Conservation (phyloP, 2,797 vertebrate species). For the Pogoniulus pusillus region DNA sequence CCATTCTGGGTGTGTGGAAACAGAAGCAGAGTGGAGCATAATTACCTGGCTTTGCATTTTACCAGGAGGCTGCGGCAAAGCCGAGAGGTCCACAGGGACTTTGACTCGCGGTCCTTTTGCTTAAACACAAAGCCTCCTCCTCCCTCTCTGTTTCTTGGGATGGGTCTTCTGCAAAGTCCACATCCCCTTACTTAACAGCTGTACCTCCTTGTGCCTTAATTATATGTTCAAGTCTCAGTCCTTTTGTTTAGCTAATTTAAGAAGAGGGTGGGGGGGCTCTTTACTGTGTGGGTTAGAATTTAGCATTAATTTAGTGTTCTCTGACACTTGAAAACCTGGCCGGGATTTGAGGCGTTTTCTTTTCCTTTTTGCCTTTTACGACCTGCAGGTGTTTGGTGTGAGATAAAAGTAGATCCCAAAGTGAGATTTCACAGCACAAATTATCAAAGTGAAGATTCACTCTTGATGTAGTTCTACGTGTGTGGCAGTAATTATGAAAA, state of each 20-base stretch:
- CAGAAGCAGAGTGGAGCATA: not conserved
- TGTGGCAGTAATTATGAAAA: conserved; percentile 80
- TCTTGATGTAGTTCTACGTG: conserved; percentile 81
- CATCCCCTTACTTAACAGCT: not conserved
- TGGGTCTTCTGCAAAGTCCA: not conserved
- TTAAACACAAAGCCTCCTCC: conserved; percentile 8
- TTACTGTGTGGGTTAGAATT: conserved; percentile 45
- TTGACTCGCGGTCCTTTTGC: not conserved
- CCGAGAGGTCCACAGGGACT: not conserved
- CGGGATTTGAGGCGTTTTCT: conserved; percentile 53
- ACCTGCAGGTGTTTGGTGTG: conserved; percentile 78
- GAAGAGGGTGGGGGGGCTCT: conserved; percentile 37
- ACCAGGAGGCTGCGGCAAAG: not conserved
- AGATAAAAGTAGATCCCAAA: conserved; percentile 80
- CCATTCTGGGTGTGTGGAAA: conserved; percentile 40
- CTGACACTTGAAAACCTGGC: conserved; percentile 69
- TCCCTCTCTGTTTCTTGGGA: not conserved
- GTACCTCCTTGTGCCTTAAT: conserved; percentile 46
- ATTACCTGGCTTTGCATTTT: conserved; percentile 43
- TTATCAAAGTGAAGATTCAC: conserved; percentile 79
- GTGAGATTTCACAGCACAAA: conserved; percentile 75
- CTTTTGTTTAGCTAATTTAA: conserved; percentile 60
- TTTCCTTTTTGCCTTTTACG: conserved; percentile 71
- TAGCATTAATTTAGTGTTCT: conserved; percentile 61
- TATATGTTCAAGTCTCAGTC: conserved; percentile 10